Conservation (phyloP, 2,113 vertebrate genomes). For the Oncorhynchus masou region DNA sequence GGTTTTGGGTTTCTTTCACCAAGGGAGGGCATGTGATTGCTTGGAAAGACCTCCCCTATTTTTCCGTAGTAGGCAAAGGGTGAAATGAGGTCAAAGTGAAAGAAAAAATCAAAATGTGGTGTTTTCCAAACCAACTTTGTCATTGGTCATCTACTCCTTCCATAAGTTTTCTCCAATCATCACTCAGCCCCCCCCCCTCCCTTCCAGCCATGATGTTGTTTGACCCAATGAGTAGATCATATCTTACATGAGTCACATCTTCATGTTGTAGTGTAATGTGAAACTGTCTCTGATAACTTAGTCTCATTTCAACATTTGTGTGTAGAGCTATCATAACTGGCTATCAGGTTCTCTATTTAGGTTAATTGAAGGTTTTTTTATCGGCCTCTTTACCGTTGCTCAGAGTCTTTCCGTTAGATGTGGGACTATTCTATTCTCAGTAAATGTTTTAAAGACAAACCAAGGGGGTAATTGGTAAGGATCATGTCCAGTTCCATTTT, state of each 20-base stretch:
- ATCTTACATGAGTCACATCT: conserved; percentile 1
- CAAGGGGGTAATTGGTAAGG: no score
- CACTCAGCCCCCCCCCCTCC: background rate
- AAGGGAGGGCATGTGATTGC: conserved; percentile 66
- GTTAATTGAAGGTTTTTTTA: background rate
- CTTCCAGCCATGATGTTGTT: background rate
- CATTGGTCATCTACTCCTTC: no score
- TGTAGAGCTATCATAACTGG: background rate
- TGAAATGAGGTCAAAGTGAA: conserved; percentile 58
- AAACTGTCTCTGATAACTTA: background rate
- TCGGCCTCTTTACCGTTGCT: background rate
- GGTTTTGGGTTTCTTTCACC: conserved; percentile 79
- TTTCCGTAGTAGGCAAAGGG: conserved; percentile 63
- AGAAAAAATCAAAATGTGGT: background rate
- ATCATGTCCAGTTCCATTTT: no score
- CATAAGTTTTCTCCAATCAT: background rate
- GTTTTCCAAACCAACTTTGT: background rate
- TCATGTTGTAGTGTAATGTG: background rate
- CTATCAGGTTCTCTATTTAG: background rate
- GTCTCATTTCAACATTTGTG: background rate
- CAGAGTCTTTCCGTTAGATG: background rate
- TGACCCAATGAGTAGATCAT: background rate
- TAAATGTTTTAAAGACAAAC: no score
- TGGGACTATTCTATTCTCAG: background rate
- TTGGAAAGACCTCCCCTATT: conserved; percentile 42